A percentile compares a stretch with the other conserved stretches of the same genome.
These are phyloP conservation scores for Drosophila hamatofila DNA, from an alignment of 2,888 invertebrate genomes.

Conservation along the genomic window DNA sequence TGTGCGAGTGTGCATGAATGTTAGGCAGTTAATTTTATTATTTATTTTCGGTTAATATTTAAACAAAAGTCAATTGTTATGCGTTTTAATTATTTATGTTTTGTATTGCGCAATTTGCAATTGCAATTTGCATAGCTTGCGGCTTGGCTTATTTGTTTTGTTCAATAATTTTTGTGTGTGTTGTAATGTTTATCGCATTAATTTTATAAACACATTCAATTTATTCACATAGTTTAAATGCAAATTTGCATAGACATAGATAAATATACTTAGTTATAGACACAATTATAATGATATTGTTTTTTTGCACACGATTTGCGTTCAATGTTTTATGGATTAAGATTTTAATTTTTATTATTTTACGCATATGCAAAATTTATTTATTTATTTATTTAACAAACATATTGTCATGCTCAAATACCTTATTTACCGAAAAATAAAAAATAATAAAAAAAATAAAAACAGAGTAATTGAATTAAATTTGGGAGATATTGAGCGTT, in stretches of 20 bases:
- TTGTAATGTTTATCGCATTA: slow-evolving; percentile 39
- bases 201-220: slow-evolving; percentile 41
- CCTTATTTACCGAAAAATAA: slow-evolving; percentile 43
- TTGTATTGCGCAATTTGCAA: slow-evolving; percentile 37
- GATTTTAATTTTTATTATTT: slow-evolving; percentile 20
- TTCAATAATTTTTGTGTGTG: slow-evolving; percentile 26
- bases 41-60: slow-evolving; percentile 61
- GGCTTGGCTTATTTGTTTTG: slow-evolving; percentile 59
- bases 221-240: slow-evolving; percentile 37
- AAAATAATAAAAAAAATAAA: slow-evolving; percentile 38
- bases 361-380: slow-evolving; percentile 55
- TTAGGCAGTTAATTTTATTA: slow-evolving; percentile 64
- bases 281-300: slow-evolving; percentile 45
- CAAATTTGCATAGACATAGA: slow-evolving; percentile 36
- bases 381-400: slow-evolving; percentile 78
- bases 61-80: slow-evolving; percentile 68
- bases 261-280: slow-evolving; percentile 20
- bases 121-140: slow-evolving; percentile 52
- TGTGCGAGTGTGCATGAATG: slow-evolving; percentile 27
- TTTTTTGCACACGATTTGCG: slow-evolving; percentile 29
- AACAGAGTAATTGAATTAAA: background rate
- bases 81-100: slow-evolving; percentile 57
- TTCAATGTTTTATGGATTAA: slow-evolving; percentile 43
- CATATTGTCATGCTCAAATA: slow-evolving; percentile 70
- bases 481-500: background rate